Evolutionary conservation across 1,140 invertebrate species (phyloP), one percentile per base, ranked within the genome.

Genomic region (Drosophila teissieri): DNA sequence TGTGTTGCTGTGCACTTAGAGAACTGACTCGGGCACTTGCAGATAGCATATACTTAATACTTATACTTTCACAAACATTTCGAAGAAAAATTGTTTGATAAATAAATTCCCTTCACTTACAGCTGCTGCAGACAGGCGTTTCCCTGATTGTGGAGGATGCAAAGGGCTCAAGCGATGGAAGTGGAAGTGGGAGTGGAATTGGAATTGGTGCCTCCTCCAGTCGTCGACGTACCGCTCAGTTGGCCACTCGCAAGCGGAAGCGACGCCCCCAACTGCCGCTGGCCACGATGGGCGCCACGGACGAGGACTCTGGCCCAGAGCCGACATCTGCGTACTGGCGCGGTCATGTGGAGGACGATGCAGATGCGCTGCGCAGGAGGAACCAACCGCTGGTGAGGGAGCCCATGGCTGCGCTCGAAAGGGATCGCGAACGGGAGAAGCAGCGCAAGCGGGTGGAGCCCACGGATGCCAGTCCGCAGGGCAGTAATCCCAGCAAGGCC

Each of bases 61-160:
- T 7, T 8, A n/a, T n/a, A n/a, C 10, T 34, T 4, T 10, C 6
- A 8, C 36, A 12, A n/a, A n/a, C n/a, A n/a, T n/a, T n/a, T n/a
- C n/a, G n/a, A n/a, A n/a, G n/a, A n/a, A n/a, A n/a, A n/a, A 39
- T 39, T 12, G 11, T 14, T 39, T 14, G 4, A 31, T 19, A 42
- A 63, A 11, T 15, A 36, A 19, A 3, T 22, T 40, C 15, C 40
- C 22, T 58, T 22, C 36, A 8, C 2, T 70, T 73, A 22, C 77
- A 91, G 91, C 74, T 92, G 52, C 72, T 92, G 2, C 79, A 90
- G 53, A 91, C 91, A 14, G 85, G 84, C 19, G 88, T 89, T 40
- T 91, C 88, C 4, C 65, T 91, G n/a, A 78, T 91, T 49, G 91
- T 92, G 37, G 85, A 85, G 48, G 90, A 91, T 55, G 72, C 78